Evolutionary conservation across 2,113 vertebrate genomes (phyloP).

Genomic region (Paramisgurnus dabryanus): DNA sequence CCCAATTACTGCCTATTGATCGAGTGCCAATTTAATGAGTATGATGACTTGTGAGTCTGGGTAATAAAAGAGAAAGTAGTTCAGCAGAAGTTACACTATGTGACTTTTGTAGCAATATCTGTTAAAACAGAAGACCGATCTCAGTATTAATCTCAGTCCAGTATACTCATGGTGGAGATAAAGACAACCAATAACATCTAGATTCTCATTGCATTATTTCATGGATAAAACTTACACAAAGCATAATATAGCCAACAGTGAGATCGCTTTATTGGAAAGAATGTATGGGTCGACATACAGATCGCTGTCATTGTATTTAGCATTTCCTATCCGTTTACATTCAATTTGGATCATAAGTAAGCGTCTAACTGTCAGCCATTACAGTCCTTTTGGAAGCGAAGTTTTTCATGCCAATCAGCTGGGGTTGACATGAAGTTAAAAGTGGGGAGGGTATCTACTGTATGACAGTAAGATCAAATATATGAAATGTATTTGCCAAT

Average conservation of each 20-base stretch:
- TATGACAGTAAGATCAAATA: conserved; percentile 35
- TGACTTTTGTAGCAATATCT: conserved; percentile 77
- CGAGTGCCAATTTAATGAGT: conserved; percentile 33
- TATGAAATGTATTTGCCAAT: background rate
- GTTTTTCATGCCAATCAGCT: conserved; percentile 34
- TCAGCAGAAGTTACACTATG: conserved; percentile 64
- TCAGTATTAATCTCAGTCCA: background rate
- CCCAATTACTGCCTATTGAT: conserved; percentile 33
- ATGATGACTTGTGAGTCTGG: conserved; percentile 51
- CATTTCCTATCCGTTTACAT: conserved; percentile 18
- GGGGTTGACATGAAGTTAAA: conserved; percentile 39
- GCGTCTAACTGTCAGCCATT: conserved; percentile 26
- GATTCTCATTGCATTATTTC: background rate
- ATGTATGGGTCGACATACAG: background rate
- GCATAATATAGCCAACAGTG: no score
- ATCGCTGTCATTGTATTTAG: conserved; percentile 8
- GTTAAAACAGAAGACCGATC: conserved; percentile 50
- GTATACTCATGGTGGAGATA: background rate
- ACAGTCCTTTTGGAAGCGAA: conserved; percentile 13
- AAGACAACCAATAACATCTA: background rate
- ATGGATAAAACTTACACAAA: background rate
- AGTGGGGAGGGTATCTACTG: conserved; percentile 40
- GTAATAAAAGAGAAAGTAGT: conserved; percentile 72
- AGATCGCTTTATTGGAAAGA: background rate
- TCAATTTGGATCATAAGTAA: background rate